A percentile compares a stretch with the other conserved stretches of the same genome.
Evolutionary conservation across 2,888 invertebrate species (phyloP).

Genomic region (Yponomeuta malinellus): DNA sequence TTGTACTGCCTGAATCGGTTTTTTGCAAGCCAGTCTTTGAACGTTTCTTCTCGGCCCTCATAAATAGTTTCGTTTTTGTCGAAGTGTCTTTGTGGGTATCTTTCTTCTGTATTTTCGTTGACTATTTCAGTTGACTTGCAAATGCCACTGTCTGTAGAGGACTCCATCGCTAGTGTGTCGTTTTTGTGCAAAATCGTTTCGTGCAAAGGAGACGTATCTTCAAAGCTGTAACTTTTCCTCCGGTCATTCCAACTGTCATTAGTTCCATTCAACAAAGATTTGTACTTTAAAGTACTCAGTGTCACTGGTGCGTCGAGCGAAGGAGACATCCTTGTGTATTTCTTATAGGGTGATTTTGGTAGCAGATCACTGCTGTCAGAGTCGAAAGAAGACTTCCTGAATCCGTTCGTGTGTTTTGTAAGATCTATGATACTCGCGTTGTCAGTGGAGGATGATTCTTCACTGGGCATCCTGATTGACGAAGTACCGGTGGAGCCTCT

Average conservation of each 20-base stretch:
- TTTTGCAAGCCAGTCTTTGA: slow-evolving; percentile 62
- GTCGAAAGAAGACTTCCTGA: slow-evolving; percentile 54
- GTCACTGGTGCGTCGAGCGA: slow-evolving; percentile 53
- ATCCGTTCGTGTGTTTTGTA: slow-evolving; percentile 41
- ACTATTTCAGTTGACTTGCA: slow-evolving; percentile 83
- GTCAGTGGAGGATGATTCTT: slow-evolving; percentile 60
- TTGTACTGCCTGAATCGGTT: slow-evolving; percentile 39
- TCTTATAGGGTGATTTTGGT: slow-evolving; percentile 30
- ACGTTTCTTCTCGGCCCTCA: slow-evolving; percentile 48
- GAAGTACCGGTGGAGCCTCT: slow-evolving; percentile 80
- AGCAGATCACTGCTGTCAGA: slow-evolving; percentile 53
- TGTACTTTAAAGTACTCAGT: slow-evolving; percentile 61
- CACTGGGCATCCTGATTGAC: slow-evolving; percentile 79
- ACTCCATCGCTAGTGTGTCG: slow-evolving; percentile 77
- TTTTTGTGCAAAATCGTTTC: slow-evolving; percentile 51
- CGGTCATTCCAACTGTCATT: slow-evolving; percentile 83
- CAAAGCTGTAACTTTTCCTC: slow-evolving; percentile 86
- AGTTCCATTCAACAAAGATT: slow-evolving; percentile 57
- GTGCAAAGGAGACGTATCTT: slow-evolving; percentile 55
- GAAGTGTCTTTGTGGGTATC: slow-evolving; percentile 25
- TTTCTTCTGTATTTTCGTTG: slow-evolving; percentile 46
- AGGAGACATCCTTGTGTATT: slow-evolving; percentile 45
- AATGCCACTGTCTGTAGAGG: slow-evolving; percentile 86
- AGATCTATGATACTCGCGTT: slow-evolving; percentile 66
- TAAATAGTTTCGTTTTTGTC: slow-evolving; percentile 35